These are phyloP conservation scores for Athene noctua DNA, from an alignment of 2,113 vertebrate genomes.

Conservation along the genomic window DNA sequence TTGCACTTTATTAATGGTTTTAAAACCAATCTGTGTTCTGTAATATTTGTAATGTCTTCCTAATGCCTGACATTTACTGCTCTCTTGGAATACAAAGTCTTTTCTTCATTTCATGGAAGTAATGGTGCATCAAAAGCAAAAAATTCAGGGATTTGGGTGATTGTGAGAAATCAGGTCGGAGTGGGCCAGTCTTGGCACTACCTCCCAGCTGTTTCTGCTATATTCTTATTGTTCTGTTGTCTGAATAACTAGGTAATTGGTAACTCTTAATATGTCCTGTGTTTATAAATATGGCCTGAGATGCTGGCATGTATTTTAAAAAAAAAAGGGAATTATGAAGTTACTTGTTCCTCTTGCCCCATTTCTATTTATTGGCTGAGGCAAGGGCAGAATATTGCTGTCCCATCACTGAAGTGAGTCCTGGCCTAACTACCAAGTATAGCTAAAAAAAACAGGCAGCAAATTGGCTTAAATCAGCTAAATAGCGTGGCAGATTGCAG, in stretches of 20 bases:
- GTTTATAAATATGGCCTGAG: not conserved
- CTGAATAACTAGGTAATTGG: not conserved
- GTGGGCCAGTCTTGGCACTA: not conserved
- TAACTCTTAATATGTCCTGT: not conserved
- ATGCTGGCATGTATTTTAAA: not conserved
- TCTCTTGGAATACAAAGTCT: not conserved
- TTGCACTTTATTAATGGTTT: not conserved
- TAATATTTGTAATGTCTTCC: not conserved
- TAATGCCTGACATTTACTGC: not conserved
- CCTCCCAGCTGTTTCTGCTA: not conserved
- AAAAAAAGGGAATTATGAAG: not conserved
- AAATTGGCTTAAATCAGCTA: not conserved
- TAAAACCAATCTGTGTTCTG: not conserved
- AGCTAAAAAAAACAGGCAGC: not conserved
- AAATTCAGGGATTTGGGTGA: not conserved
- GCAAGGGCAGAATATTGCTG: not conserved
- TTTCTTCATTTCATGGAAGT: not conserved
- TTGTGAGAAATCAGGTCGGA: not conserved
- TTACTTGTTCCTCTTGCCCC: not conserved
- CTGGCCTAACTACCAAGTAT: not conserved
- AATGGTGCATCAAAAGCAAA: not conserved
- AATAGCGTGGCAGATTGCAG: not conserved
- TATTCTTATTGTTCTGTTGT: not conserved
- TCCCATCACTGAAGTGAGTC: not conserved
- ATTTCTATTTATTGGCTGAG: not conserved